A percentile compares a stretch with the other conserved stretches of the same genome.
Conservation (phyloP, 2,888 invertebrate genomes). For the Sarcophaga variegata region DNA sequence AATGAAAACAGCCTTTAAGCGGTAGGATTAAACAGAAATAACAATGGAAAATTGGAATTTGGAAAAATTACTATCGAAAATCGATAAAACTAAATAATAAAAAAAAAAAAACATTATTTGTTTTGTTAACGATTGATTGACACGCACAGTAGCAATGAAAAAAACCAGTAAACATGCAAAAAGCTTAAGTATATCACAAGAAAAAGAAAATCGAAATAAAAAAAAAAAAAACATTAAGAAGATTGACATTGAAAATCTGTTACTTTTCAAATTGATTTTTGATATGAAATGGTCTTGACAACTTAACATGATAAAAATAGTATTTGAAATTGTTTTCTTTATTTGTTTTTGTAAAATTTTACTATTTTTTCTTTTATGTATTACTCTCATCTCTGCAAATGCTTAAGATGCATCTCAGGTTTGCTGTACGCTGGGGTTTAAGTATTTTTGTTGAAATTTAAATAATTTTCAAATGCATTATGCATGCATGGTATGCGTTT, state of each 20-base stretch:
- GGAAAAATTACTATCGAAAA: neutral
- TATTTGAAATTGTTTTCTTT: neutral
- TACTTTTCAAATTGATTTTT: conserved; percentile 39
- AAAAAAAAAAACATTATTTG: neutral
- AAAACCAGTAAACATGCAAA: conserved; percentile 54
- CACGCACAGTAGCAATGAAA: conserved; percentile 62
- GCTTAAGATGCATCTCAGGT: conserved; percentile 17
- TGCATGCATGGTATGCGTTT: conserved; percentile 31
- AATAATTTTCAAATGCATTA: conserved; percentile 48
- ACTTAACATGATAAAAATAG: conserved; percentile 48
- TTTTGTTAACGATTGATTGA: conserved; percentile 62
- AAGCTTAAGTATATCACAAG: neutral
- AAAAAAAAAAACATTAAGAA: conserved; percentile 1
- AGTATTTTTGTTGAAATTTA: conserved; percentile 34
- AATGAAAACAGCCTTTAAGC: conserved; percentile 57
- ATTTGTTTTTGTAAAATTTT: neutral
- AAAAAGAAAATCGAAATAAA: neutral
- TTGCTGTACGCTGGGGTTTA: conserved; percentile 1
- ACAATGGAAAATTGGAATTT: conserved; percentile 48
- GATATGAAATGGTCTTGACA: conserved; percentile 44
- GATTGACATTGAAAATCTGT: conserved; percentile 62
- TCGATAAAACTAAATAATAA: conserved; percentile 6
- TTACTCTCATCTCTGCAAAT: neutral
- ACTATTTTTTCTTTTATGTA: neutral
- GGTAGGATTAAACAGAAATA: conserved; percentile 54